Conservation (phyloP, 1,140 invertebrate genomes). For the Drosophila melanica region DNA sequence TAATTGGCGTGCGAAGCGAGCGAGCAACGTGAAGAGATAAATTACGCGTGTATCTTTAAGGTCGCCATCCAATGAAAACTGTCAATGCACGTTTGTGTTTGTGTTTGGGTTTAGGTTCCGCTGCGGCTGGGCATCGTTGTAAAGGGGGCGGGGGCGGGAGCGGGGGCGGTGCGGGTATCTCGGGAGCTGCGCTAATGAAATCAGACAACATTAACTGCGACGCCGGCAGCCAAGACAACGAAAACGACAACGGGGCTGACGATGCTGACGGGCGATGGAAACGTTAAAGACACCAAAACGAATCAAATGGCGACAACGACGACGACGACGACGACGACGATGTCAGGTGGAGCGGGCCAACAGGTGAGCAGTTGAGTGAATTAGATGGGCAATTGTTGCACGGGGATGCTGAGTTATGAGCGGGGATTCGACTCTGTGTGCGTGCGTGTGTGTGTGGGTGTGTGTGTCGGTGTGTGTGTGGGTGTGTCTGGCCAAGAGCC, state of each 20-base stretch:
- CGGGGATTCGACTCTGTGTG: neutral
- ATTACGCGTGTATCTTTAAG: conserved; percentile 68
- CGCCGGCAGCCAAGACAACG: conserved; percentile 56
- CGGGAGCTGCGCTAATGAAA: conserved; percentile 68
- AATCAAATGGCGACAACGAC: conserved; percentile 16
- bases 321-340: neutral
- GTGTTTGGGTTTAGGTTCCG: neutral
- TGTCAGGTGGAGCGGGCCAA: conserved; percentile 20
- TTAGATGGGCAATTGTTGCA: conserved; percentile 80
- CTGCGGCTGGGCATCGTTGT: neutral
- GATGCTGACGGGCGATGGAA: conserved; percentile 45
- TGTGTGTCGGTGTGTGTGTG: conserved; percentile 15
- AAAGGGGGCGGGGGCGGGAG: neutral
- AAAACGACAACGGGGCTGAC: conserved; percentile 19
- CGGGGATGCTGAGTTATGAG: conserved; percentile 41
- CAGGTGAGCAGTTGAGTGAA: conserved; percentile 72
- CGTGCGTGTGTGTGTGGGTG: neutral
- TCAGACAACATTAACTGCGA: conserved; percentile 80
- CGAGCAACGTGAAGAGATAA: conserved; percentile 57
- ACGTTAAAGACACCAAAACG: conserved; percentile 16
- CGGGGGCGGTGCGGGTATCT: conserved; percentile 9
- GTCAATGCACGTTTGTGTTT: conserved; percentile 56
- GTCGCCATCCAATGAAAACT: conserved; percentile 51
- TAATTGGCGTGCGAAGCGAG: conserved; percentile 76
- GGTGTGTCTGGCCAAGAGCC: conserved; percentile 19